These are phyloP conservation scores for Phocides pigmalion DNA, from an alignment of 1,140 invertebrate genomes.

Conservation along the genomic window DNA sequence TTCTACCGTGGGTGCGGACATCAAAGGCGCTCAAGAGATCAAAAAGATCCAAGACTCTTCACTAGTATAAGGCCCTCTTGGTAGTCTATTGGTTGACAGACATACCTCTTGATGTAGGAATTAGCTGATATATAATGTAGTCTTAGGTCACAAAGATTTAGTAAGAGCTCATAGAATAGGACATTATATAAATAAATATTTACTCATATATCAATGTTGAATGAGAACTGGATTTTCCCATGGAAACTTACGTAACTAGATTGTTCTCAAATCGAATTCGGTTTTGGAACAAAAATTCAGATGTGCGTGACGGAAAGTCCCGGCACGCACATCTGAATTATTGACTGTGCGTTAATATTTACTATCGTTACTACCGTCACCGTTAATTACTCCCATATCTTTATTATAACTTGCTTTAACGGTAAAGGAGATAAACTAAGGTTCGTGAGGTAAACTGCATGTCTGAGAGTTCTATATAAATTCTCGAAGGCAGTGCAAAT, in stretches of 20 bases:
- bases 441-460: too few relatives aligned
- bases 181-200: slow-evolving; percentile 3
- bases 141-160: background rate
- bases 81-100: background rate
- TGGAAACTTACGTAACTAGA: too few relatives aligned
- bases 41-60: slow-evolving; percentile 71
- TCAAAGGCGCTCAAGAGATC: slow-evolving; percentile 67
- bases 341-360: too few relatives aligned
- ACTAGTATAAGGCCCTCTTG: slow-evolving; percentile 41
- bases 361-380: too few relatives aligned
- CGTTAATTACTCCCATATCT: too few relatives aligned
- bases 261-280: too few relatives aligned
- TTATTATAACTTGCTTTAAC: too few relatives aligned
- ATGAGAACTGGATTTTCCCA: background rate
- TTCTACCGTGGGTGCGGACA: slow-evolving; percentile 69
- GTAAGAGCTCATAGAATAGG: background rate
- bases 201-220: slow-evolving; percentile 1
- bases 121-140: slow-evolving; percentile 3
- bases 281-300: background rate
- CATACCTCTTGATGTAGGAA: slow-evolving; percentile 15
- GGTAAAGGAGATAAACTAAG: too few relatives aligned
- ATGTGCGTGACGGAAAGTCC: too few relatives aligned
- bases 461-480: too few relatives aligned
- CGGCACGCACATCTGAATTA: too few relatives aligned
- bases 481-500: too few relatives aligned